phyloP scores from a whole-genome alignment of 1,140 invertebrate species.

The Sitodiplosis mosellana region DNA sequence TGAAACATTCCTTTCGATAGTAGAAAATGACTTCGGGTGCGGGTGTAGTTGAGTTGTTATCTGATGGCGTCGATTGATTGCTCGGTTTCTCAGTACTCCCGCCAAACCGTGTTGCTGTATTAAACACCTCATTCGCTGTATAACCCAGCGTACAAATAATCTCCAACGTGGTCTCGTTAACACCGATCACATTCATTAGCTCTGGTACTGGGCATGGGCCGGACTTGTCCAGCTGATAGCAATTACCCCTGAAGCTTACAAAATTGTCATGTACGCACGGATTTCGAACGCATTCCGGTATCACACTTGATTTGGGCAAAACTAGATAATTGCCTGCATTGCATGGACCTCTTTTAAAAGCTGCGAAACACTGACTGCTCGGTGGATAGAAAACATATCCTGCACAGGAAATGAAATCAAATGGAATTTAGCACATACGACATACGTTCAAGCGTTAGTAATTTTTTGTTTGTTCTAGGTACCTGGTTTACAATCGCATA shows the following conservation, averaged over 20 bases:
- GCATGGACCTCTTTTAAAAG: constrained; percentile 42
- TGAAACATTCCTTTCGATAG: not conserved
- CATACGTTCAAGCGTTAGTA: no score
- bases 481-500: constrained; percentile 1
- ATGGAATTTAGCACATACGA: no score
- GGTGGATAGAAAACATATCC: constrained; percentile 38
- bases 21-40: no score
- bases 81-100: constrained; percentile 4
- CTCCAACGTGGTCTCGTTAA: constrained; percentile 28
- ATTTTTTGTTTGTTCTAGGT: no score
- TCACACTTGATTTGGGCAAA: constrained; percentile 27
- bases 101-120: constrained; percentile 15
- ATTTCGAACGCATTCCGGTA: constrained; percentile 38
- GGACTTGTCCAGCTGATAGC: constrained; percentile 26
- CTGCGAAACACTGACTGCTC: constrained; percentile 36
- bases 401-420: constrained; percentile 17
- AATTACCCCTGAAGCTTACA: constrained; percentile 30
- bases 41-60: no score
- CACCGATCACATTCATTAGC: constrained; percentile 21
- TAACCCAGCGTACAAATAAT: constrained; percentile 25
- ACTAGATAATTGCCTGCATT: constrained; percentile 31
- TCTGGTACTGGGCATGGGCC: constrained; percentile 21
- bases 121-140: constrained; percentile 14
- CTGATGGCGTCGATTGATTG: no score
- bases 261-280: constrained; percentile 29